Conservation (phyloP, 2,797 vertebrate species). For the Malurus splendens region DNA sequence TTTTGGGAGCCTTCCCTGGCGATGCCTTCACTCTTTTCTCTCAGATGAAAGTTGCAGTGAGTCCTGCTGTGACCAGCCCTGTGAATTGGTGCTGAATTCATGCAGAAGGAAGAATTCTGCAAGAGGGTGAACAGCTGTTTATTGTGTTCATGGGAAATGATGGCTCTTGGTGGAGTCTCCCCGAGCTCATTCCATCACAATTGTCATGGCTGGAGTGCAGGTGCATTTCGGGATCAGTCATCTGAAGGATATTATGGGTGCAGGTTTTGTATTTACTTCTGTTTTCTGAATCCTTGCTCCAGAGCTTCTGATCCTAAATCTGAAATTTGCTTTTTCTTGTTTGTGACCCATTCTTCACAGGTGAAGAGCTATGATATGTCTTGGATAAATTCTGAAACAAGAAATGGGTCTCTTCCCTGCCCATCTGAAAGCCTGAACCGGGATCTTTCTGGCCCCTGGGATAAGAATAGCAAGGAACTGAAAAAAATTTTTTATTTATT, state of each 20-base stretch:
- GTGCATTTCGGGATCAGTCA: neutral
- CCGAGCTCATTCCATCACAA: neutral
- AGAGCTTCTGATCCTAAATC: neutral
- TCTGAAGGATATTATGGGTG: neutral
- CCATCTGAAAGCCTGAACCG: neutral
- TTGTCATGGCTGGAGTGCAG: neutral
- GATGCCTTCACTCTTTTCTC: neutral
- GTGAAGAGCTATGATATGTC: neutral
- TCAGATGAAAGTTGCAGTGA: neutral
- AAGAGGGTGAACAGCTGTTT: neutral
- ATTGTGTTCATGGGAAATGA: neutral
- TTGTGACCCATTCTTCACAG: neutral
- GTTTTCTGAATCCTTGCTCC: neutral
- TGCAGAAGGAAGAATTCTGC: neutral
- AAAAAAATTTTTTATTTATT: neutral
- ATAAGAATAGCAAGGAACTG: neutral
- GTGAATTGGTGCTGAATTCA: neutral
- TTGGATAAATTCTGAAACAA: neutral
- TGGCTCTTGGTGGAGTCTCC: neutral
- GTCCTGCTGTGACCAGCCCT: neutral
- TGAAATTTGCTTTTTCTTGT: neutral
- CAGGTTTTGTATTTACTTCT: neutral
- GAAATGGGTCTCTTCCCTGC: neutral
- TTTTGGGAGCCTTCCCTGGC: neutral
- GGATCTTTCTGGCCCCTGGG: neutral